Conservation (phyloP, 2,797 vertebrate species). For the Coluber constrictor region DNA sequence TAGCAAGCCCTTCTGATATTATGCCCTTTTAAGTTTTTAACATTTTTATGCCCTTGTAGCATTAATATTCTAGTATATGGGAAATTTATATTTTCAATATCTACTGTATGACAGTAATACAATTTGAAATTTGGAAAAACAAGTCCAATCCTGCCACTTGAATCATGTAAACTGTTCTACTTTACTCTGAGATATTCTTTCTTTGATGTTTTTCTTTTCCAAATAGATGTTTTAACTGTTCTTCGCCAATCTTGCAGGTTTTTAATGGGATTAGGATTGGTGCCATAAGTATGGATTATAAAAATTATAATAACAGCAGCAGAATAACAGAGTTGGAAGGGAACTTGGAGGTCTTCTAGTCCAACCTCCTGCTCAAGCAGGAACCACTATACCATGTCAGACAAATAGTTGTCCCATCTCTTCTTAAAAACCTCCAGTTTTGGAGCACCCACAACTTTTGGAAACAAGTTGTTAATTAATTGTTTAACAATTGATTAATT, state of each 20-base stretch:
- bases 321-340: background rate
- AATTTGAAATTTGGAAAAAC: background rate
- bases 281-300: background rate
- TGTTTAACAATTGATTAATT: background rate
- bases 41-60: background rate
- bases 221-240: background rate
- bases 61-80: background rate
- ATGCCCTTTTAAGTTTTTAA: background rate
- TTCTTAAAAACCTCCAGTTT: background rate
- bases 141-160: background rate
- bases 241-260: background rate
- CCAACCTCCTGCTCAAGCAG: background rate
- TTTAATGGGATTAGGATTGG: background rate
- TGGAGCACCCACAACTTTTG: background rate
- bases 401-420: background rate
- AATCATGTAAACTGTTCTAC: background rate
- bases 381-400: background rate
- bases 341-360: background rate
- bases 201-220: background rate
- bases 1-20: background rate
- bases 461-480: background rate
- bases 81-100: background rate
- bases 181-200: background rate
- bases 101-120: background rate
- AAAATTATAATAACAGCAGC: background rate